Percentiles rank a stretch among this genome's conserved stretches.
These are phyloP conservation scores for Drosophila athabasca DNA, from an alignment of 1,140 invertebrate species.

Conservation along the genomic window DNA sequence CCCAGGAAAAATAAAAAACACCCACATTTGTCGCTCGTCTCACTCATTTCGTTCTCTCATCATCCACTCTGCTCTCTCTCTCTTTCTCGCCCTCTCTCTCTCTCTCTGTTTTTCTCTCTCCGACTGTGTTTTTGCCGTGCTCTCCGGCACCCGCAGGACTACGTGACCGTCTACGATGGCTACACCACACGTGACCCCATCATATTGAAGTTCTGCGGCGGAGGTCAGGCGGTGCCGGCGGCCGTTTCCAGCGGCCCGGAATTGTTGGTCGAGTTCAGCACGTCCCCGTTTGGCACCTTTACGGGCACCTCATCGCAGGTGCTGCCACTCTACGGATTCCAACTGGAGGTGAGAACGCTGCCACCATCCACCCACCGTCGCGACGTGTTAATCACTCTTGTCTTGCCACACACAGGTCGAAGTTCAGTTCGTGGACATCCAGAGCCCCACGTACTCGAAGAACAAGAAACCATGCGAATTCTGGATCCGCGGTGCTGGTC, in stretches of 20 bases:
- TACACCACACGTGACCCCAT: conserved; percentile 94
- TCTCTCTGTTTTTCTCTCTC: conserved; percentile 10
- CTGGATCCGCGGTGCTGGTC: conserved; percentile 90
- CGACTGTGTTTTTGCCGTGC: conserved; percentile 11
- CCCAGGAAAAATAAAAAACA: conserved; percentile 8
- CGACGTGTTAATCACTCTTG: conserved; percentile 16
- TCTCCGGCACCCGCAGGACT: conserved; percentile 86
- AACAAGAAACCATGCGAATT: conserved; percentile 94
- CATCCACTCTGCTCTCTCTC: conserved; percentile 60
- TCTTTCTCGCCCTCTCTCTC: conserved; percentile 11
- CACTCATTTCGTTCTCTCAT: conserved; percentile 76
- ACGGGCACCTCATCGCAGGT: conserved; percentile 89
- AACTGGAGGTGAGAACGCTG: conserved; percentile 90
- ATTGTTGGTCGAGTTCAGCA: conserved; percentile 94
- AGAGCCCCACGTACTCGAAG: conserved; percentile 90
- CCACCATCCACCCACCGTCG: neutral
- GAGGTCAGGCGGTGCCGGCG: conserved; percentile 91
- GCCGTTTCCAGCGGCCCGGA: conserved; percentile 93
- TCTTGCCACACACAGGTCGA: conserved; percentile 83
- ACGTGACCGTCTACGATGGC: conserved; percentile 95
- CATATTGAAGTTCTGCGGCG: conserved; percentile 94
- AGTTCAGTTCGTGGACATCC: conserved; percentile 92
- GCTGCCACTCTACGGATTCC: conserved; percentile 92
- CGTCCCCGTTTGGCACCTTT: conserved; percentile 94
- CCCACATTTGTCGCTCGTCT: conserved; percentile 69